phyloP scores from a whole-genome alignment of 2,888 invertebrate species.

The Standfussiana lucernea region DNA sequence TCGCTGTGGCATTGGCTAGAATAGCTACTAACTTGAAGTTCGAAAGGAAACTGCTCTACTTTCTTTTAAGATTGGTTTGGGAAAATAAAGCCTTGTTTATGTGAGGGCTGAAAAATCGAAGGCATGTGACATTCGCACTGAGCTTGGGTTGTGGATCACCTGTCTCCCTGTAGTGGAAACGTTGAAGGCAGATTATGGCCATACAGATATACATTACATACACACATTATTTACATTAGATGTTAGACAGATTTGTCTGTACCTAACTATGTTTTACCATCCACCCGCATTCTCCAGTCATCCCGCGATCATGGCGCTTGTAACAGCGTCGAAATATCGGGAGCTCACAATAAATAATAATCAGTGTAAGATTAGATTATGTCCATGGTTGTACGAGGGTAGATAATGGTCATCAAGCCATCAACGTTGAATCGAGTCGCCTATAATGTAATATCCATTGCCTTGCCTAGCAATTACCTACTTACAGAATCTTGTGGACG shows the following conservation, averaged over 20 bases:
- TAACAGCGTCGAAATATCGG: no score
- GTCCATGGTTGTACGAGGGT: no score
- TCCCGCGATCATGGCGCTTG: no score
- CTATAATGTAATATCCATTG: neutral
- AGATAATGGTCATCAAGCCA: neutral
- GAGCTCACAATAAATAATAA: no score
- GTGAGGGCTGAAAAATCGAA: neutral
- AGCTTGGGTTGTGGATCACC: neutral
- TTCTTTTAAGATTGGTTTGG: neutral
- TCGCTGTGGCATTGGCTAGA: conserved; percentile 5
- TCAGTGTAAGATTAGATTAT: no score
- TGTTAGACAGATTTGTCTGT: no score
- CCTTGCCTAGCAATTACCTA: neutral
- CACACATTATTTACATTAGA: no score
- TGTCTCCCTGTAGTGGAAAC: no score
- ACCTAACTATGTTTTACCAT: no score
- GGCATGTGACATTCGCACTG: neutral
- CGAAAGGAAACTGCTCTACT: neutral
- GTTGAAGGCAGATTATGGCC: neutral
- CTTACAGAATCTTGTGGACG: neutral
- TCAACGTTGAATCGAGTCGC: neutral
- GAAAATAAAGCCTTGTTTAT: neutral
- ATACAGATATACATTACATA: no score
- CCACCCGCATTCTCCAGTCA: no score
- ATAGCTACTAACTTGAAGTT: conserved; percentile 13